Base-by-base conservation (phyloP, 2,888 invertebrate genomes). In the Artemia sinica region DNA sequence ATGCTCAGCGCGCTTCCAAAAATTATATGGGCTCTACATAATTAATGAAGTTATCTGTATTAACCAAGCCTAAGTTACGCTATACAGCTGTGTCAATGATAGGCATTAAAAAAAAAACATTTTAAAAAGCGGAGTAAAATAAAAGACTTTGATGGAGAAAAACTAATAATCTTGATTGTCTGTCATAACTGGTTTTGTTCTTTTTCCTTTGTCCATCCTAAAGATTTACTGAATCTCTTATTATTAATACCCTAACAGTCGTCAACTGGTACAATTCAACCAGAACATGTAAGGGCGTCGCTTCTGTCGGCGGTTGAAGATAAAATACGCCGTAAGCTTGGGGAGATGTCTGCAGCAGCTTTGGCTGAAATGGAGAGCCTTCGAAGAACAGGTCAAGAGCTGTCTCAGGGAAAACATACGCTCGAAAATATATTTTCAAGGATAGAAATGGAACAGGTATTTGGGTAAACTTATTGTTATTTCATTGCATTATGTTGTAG, bases 251-350 rank as follows among this genome's bases (percentile, higher is more conserved):
- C 18, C 18, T 18, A 18, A 41, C 41, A 41, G 69, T 81, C 83
- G 70, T 81, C 79, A 50, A 77, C 81, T 18, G 89, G 89, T 28
- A 91, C 91, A n/a, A 92, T 94, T 70, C 89, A 93, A 67, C 92
- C 95, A 74, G 93, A 95, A 76, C 94, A 96, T 77, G 91, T 98
- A 72, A 86, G 90, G 76, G 91, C 89, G 49, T 97, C 96, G 1
- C 80, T 98, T 41, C 79, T 95, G 18, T 92, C 94, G 70, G 97
- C 96, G 48, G 90, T 97, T 1, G 92, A 95, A 78, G 96, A 98
- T 77, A 95, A 94, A 79, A 79, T 70, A 73, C 83, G 88, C 74
- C 81, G 92, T 71, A 84, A 90, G 72, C 83, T 97, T 73, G 86
- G 87, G 74, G 96, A 97, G 75, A 88, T 89, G 75, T 88, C 90